Conservation (phyloP, 2,888 invertebrate species). For the Sisyra nigra region DNA sequence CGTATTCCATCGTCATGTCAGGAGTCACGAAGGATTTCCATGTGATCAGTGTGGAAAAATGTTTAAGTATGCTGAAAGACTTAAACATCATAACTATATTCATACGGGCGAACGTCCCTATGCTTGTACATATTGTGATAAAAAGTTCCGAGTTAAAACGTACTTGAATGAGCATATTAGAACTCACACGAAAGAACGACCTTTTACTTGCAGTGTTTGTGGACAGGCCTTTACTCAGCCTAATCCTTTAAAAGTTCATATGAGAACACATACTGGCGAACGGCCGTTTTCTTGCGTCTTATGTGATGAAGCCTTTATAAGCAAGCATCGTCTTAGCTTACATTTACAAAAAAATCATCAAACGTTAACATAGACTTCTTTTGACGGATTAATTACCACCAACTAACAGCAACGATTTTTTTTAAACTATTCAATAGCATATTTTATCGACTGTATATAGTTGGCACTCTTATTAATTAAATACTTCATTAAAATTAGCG, state of each 20-base stretch:
- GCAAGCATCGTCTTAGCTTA: constrained; percentile 5
- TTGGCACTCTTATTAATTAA: no score
- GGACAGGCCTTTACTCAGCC: constrained; percentile 22
- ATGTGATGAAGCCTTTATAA: constrained; percentile 6
- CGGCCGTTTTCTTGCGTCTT: constrained; percentile 7
- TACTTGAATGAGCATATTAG: constrained; percentile 35
- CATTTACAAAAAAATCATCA: constrained; percentile 12
- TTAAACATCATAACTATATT: constrained; percentile 7
- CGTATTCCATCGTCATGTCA: constrained; percentile 16
- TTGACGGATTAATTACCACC: no score
- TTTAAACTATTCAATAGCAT: no score
- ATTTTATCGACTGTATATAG: no score
- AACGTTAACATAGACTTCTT: no score
- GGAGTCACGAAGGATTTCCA: constrained; percentile 27
- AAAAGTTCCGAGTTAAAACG: constrained; percentile 35
- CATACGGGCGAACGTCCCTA: constrained; percentile 9
- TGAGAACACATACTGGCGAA: constrained; percentile 26
- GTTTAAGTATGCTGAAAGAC: constrained; percentile 4
- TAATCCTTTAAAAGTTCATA: constrained; percentile 37
- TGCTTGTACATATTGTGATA: constrained; percentile 7
- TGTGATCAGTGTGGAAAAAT: constrained; percentile 9
- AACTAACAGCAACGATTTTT: no score
- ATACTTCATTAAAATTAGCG: no score
- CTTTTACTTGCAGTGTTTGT: constrained; percentile 7
- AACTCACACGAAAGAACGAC: constrained; percentile 20